phyloP scores from a whole-genome alignment of 2,113 vertebrate genomes.

The Scatophagus argus region DNA sequence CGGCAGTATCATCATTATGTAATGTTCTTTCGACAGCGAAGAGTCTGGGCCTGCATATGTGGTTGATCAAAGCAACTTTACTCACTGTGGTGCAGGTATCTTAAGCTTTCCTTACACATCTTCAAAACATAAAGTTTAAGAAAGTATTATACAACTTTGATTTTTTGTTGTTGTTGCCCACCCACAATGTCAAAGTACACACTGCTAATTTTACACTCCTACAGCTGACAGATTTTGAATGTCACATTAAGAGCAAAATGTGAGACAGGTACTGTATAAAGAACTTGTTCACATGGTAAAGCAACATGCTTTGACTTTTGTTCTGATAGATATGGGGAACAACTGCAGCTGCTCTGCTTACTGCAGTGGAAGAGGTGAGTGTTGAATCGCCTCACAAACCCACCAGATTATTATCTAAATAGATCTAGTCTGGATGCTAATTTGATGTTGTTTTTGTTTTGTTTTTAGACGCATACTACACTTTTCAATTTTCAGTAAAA shows the following conservation, averaged over 20 bases:
- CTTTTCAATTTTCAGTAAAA: constrained; percentile 43
- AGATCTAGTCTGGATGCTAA: not conserved
- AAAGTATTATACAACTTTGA: not conserved
- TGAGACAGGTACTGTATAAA: not conserved
- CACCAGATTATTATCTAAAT: not conserved
- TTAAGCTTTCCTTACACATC: not conserved
- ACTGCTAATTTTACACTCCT: no score
- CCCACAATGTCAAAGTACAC: not conserved
- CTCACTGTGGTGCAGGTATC: constrained; percentile 45
- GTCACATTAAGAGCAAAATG: not conserved
- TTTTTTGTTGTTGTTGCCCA: no score
- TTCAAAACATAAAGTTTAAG: not conserved
- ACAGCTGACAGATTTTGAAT: not conserved
- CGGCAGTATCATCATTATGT: no score
- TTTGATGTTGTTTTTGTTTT: not conserved
- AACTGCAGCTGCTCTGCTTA: constrained; percentile 69
- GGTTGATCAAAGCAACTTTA: not conserved
- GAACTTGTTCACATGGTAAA: not conserved
- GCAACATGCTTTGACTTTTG: constrained; percentile 10
- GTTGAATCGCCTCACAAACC: not conserved
- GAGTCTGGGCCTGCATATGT: constrained; percentile 27
- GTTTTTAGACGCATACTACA: constrained; percentile 76
- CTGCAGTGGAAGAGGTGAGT: constrained; percentile 73
- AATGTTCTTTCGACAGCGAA: constrained; percentile 55
- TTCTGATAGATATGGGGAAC: constrained; percentile 37